Base-by-base conservation (phyloP, 2,797 vertebrate genomes). In the Sciurus vulgaris region DNA sequence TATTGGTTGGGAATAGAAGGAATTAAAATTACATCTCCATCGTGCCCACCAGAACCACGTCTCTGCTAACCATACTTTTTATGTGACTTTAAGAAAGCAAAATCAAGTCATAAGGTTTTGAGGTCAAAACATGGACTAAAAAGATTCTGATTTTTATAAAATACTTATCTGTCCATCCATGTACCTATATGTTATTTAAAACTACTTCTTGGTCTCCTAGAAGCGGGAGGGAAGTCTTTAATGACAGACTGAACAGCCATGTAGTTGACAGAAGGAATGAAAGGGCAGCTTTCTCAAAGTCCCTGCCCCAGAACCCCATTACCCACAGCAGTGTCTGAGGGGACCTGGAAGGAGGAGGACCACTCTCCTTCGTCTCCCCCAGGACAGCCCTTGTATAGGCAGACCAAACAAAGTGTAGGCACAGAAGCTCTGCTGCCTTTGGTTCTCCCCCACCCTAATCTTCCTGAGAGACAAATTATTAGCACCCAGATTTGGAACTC, bases 21-120 rank as follows among this genome's bases (percentile, higher is more conserved):
- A 97, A 97, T 97, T 97, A 96, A 95, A 96, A 96, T 97, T 89
- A 85, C 88, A 97, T 94, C 86, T 94, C 96, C 95, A 79, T 8
- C 3, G 35, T 70, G 86, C 89, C 94, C 90, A 92, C 65, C 83
- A 96, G 92, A 97, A 95, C 82, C 96, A 87, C 7, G 30, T 95
- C 76, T 93, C 92, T 93, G 93, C 63, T 89, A 96, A 91, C 90
- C 85, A 84, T 15, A 51, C 70, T 97, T 93, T 89, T 81, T 49
- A 90, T 38, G 77, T 67, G 86, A 94, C n/a, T 95, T 92, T 61
- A 81, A 92, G 86, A 87, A 85, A 95, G 65, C 51, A 92, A 95
- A 97, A 93, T 70, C 85, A 65, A 87, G 51, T 61, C 83, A 85
- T 54, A 61, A 86, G 76, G 70, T 87, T 97, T 97, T 2, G 3